Evolutionary conservation across 1,140 invertebrate genomes (phyloP).

Genomic region (Euura saliciscinereae): DNA sequence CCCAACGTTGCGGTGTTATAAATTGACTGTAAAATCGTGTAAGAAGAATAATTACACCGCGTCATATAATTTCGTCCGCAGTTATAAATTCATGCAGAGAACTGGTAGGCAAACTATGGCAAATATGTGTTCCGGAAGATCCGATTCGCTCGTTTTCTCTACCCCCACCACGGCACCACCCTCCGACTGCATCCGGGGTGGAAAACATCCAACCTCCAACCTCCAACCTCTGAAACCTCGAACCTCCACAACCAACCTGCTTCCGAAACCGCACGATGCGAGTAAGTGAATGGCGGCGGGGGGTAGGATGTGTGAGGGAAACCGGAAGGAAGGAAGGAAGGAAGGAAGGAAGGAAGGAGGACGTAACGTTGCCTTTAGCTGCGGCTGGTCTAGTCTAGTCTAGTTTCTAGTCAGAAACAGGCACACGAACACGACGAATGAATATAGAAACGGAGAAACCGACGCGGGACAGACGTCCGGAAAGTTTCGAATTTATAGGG

Average conservation of each 20-base stretch:
- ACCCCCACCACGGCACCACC: neutral
- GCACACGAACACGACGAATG: too few species aligned
- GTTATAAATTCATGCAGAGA: too few species aligned
- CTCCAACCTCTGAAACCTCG: neutral
- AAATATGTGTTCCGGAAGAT: neutral
- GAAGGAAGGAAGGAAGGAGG: neutral
- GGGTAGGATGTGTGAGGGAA: too few species aligned
- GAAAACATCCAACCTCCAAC: neutral
- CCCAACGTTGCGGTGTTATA: too few species aligned
- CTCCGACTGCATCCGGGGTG: neutral
- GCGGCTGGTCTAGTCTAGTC: too few species aligned
- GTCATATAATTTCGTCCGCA: too few species aligned
- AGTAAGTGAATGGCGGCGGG: neutral
- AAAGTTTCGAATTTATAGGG: too few species aligned
- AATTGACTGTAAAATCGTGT: too few species aligned
- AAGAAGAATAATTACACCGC: too few species aligned
- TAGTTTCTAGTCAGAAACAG: too few species aligned
- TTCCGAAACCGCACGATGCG: neutral
- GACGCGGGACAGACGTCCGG: too few species aligned
- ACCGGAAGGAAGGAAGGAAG: neutral
- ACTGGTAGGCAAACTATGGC: neutral
- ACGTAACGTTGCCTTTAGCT: neutral
- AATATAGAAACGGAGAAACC: too few species aligned
- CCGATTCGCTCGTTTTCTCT: neutral
- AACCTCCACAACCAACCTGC: neutral